Percentiles rank a stretch among this genome's conserved stretches.
Conservation (phyloP, 2,797 vertebrate genomes). For the Xiphophorus birchmanni region DNA sequence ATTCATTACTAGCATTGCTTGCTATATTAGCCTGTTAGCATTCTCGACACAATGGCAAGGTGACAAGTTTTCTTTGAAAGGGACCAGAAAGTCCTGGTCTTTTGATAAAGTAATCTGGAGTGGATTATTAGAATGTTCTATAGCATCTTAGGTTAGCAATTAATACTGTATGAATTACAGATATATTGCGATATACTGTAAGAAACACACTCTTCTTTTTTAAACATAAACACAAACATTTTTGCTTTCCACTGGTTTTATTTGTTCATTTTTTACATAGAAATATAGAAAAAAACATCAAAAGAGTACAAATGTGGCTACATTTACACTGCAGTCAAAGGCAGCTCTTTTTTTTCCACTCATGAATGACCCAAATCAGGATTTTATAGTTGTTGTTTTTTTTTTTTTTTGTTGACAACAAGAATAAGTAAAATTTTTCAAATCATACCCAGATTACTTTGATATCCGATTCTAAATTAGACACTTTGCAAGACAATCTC, state of each 20-base stretch:
- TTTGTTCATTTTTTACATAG: not conserved
- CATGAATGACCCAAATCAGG: not conserved
- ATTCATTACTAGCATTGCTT: slow-evolving; percentile 43
- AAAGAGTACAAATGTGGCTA: not conserved
- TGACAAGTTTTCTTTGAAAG: not conserved
- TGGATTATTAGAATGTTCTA: not conserved
- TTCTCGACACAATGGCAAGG: slow-evolving; percentile 17
- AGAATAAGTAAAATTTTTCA: not conserved
- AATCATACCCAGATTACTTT: not conserved
- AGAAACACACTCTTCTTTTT: not conserved
- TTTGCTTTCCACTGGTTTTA: not conserved
- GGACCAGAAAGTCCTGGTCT: not conserved
- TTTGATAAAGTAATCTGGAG: not conserved
- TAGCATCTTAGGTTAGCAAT: not conserved
- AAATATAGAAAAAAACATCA: no score
- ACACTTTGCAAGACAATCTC: not conserved
- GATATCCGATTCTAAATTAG: not conserved
- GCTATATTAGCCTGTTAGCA: slow-evolving; percentile 47
- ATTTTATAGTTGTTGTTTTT: no score
- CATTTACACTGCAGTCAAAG: not conserved
- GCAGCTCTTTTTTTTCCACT: not conserved
- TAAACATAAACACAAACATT: not conserved
- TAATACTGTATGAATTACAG: not conserved
- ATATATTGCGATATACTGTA: not conserved
- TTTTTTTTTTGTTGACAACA: not conserved